Evolutionary conservation across 1,140 invertebrate genomes (phyloP), one percentile per base, ranked within the genome.

Genomic region (Bombus picipes): DNA sequence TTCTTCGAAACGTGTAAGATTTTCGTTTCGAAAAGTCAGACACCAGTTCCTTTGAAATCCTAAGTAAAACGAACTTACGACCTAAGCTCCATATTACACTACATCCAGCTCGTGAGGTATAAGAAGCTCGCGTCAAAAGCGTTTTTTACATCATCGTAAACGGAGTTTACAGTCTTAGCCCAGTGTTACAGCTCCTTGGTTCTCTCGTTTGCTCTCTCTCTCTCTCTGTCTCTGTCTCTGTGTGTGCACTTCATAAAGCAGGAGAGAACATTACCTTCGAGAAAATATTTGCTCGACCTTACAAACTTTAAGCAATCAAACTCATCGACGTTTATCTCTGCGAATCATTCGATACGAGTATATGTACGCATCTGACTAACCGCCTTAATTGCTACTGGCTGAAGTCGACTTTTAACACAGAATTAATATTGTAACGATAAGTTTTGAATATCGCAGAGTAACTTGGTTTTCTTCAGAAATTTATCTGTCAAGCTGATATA

Each of bases 131-230:
- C 81, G 79, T 85, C 78, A 57, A 75, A 81, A 81, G 71, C 75
- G 62, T 74, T 81, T 81, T 85, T 81, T 85, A 85, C 62, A 59
- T 62, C 57, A 57, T 68, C 84, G 37, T 85, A 85, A 85, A 85
- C 37, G 32, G 71, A 66, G 43, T 41, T n/a, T 85, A 57, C 22
- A 28, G 34, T n/a, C 41, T 57, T 43, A 37, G 71, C 22, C 28
- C 13, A 59, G 59, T 68, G 70, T 81, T 81, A 70, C 32, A 22
- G 71, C 78, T 37, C 57, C 37, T 34, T 71, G 28, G 41, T 15
- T 18, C 15, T 18, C 15, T 47, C 4, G 34, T 34, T 34, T 2
- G 34, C 34, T 34, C 34, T 34, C 34, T 47, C 43, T 5, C 15
- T 47, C 43, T 18, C 43, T 18, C 15, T 18, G 4, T 47, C 0